A percentile compares a stretch with the other conserved stretches of the same genome.
Conservation (phyloP, 2,113 vertebrate species). For the Probosciger aterrimus region DNA sequence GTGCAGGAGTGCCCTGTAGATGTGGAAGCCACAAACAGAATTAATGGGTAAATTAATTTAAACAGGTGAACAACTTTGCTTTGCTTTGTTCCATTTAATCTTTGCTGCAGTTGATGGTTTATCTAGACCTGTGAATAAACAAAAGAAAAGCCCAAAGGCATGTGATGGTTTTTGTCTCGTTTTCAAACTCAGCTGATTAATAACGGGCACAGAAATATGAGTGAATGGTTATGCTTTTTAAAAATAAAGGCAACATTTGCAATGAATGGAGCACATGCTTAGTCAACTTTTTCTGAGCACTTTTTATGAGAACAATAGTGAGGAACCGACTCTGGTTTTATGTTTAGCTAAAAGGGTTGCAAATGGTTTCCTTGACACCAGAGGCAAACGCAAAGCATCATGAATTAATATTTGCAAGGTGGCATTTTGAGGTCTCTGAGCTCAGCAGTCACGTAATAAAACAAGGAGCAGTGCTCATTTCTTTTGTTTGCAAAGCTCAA, state of each 20-base stretch:
- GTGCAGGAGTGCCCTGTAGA: neutral
- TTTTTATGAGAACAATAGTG: neutral
- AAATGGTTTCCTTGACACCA: neutral
- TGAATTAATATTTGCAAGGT: constrained; percentile 56
- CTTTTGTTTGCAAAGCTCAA: constrained; percentile 42
- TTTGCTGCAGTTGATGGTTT: neutral
- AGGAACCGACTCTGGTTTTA: constrained; percentile 6
- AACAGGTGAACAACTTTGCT: constrained; percentile 32
- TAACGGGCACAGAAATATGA: neutral
- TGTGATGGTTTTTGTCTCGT: neutral
- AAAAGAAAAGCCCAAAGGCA: constrained; percentile 16
- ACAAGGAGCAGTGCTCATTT: neutral
- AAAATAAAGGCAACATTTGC: constrained; percentile 1
- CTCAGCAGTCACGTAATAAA: constrained; percentile 30
- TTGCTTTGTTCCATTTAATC: constrained; percentile 32
- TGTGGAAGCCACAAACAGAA: neutral
- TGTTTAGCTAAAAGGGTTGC: neutral
- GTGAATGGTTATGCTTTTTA: neutral
- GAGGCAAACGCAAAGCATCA: neutral
- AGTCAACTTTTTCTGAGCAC: neutral
- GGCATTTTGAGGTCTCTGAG: constrained; percentile 31
- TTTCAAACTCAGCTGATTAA: constrained; percentile 51
- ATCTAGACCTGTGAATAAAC: constrained; percentile 36
- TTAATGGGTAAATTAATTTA: constrained; percentile 15
- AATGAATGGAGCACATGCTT: neutral